A percentile compares a stretch with the other conserved stretches of the same genome.
Evolutionary conservation across 2,113 vertebrate genomes (phyloP).

Genomic region (Muntiacus muntjak): DNA sequence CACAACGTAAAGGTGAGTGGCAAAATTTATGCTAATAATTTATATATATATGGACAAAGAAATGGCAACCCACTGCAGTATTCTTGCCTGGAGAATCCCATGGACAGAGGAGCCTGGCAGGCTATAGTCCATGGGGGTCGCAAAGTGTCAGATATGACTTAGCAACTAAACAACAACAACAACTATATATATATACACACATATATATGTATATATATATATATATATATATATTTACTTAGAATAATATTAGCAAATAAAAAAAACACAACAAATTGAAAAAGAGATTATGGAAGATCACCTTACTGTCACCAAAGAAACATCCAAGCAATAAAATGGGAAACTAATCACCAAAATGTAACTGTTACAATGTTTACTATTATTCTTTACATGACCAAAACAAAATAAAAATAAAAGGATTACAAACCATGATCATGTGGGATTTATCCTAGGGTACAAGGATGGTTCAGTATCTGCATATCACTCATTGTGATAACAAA

Average conservation of each 20-base stretch:
- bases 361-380: conserved; percentile 62
- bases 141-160: background rate
- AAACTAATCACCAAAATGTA: conserved; percentile 66
- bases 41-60: background rate
- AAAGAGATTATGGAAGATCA: background rate
- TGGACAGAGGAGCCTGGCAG: background rate
- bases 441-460: background rate
- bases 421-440: background rate
- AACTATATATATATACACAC: background rate
- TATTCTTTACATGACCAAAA: conserved; percentile 17
- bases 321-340: conserved; percentile 78
- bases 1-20: background rate
- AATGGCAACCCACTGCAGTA: background rate
- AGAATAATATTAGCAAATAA: background rate
- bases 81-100: background rate
- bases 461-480: background rate
- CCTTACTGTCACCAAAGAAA: conserved; percentile 82
- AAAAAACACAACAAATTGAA: background rate
- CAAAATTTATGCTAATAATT: background rate
- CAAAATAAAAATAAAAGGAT: background rate
- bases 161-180: background rate
- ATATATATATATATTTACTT: background rate
- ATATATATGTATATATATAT: background rate
- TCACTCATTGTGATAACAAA: background rate
- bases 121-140: background rate